Conservation (phyloP, 1,140 invertebrate species). For the Pogonognathellus flavescens region DNA sequence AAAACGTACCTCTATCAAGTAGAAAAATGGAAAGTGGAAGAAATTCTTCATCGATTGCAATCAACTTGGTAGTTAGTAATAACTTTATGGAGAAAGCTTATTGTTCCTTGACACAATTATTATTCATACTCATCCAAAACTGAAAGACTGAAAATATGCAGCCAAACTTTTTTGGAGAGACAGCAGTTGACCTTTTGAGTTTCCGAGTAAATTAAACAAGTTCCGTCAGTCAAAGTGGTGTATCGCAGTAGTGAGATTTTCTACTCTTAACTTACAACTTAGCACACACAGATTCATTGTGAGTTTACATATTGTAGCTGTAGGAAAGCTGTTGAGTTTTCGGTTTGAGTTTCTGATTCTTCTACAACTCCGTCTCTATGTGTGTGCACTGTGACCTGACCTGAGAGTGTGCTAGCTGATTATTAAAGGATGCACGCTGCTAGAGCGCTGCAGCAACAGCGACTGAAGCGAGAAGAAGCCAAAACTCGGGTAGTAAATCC, state of each 20-base stretch:
- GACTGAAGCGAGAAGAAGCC: constrained; percentile 21
- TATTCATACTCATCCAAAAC: constrained; percentile 9
- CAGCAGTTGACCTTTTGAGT: constrained; percentile 41
- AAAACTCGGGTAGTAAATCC: background rate
- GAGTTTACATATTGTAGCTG: too few species aligned
- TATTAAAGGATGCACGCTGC: constrained; percentile 54
- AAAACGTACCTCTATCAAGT: too few species aligned
- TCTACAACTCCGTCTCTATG: background rate
- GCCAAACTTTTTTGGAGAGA: constrained; percentile 25
- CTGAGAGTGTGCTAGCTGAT: background rate
- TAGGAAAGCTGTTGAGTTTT: too few species aligned
- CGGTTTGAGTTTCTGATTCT: too few species aligned
- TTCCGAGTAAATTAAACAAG: background rate
- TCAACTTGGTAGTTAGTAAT: background rate
- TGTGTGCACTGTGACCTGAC: constrained; percentile 19
- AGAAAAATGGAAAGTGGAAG: too few species aligned
- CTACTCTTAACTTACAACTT: too few species aligned
- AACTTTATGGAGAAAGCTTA: background rate
- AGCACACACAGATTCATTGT: too few species aligned
- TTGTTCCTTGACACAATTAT: background rate
- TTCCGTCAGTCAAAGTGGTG: too few species aligned
- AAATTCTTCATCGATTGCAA: too few species aligned
- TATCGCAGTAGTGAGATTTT: too few species aligned
- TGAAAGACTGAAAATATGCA: constrained; percentile 37
- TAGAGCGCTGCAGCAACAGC: constrained; percentile 48